Evolutionary conservation across 2,888 invertebrate genomes (phyloP), one percentile per base, ranked within the genome.

Genomic region (Campoplex nolae): DNA sequence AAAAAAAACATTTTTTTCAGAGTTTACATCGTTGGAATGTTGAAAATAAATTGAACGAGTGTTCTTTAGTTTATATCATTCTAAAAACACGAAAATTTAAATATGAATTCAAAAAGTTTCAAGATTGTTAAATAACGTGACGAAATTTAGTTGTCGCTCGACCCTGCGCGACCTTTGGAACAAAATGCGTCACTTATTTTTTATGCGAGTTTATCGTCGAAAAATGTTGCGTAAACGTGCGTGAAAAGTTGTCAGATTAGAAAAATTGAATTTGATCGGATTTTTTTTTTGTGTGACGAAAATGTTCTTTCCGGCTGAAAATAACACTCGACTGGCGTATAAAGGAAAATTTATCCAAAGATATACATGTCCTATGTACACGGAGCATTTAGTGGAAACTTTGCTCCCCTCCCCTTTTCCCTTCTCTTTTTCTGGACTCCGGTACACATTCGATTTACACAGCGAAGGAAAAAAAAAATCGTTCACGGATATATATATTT

Each of bases 261-360:
- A 16, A 18, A 42, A 67, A 67, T 8, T 0, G 11, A 56, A 23
- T 67, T 35, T 35, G 13, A 23, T 16, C 65, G 23, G 2, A 67
- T 67, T 67, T 71, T 45, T n/a, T 71, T 18, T 9, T 23, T 23
- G 23, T 23, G 1, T 11, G 45, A 18, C 13, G 16, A 54, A 77
- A n/a, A 23, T 23, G 62, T 42, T 54, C 54, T 32, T 45, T 65
- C 18, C 1, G 18, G 28, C 54, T 45, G 42, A 75, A 68, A 38
- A 54, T 75, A 56, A 45, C 54, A 51, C 67, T 42, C 32, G 38
- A 56, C 67, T 35, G 16, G 56, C 54, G 67, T 45, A 74, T 81
- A 28, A 54, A 74, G 35, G 42, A 13, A 45, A 28, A 35, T 28
- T 16, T 54, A 42, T 73, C 13, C 3, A n/a, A 8, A 48, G 11